Conservation (phyloP, 2,113 vertebrate species). For the Nesoenas mayeri region DNA sequence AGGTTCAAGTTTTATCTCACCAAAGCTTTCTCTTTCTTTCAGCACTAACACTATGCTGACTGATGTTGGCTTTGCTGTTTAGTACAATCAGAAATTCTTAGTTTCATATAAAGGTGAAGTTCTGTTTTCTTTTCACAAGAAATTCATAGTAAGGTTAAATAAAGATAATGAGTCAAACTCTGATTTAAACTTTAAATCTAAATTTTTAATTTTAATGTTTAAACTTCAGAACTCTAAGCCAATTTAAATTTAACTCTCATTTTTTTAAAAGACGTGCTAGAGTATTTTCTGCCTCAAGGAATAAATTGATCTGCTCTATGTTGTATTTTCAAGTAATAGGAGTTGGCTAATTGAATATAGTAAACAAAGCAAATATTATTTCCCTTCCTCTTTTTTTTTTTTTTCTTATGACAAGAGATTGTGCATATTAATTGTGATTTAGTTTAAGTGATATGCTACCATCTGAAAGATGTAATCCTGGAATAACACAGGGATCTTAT, state of each 20-base stretch:
- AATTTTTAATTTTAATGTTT: too few species aligned
- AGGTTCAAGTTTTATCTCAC: background rate
- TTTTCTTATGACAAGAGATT: background rate
- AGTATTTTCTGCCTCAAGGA: background rate
- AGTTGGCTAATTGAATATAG: background rate
- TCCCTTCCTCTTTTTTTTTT: background rate
- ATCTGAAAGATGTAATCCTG: background rate
- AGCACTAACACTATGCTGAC: rapidly evolving
- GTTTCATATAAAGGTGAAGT: background rate
- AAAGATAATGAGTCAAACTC: background rate
- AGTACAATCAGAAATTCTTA: background rate
- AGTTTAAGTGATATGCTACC: background rate
- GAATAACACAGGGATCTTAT: background rate
- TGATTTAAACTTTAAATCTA: background rate
- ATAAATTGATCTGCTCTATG: background rate
- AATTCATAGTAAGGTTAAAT: background rate
- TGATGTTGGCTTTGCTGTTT: background rate
- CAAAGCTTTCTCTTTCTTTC: background rate
- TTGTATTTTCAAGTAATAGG: background rate
- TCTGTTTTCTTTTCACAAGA: background rate
- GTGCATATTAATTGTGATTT: background rate
- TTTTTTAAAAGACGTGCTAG: background rate
- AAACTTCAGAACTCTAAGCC: too few species aligned
- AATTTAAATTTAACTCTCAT: too few species aligned
- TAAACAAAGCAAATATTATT: background rate